Conservation (phyloP, 2,888 invertebrate genomes). For the Orchesellides sinensis region DNA sequence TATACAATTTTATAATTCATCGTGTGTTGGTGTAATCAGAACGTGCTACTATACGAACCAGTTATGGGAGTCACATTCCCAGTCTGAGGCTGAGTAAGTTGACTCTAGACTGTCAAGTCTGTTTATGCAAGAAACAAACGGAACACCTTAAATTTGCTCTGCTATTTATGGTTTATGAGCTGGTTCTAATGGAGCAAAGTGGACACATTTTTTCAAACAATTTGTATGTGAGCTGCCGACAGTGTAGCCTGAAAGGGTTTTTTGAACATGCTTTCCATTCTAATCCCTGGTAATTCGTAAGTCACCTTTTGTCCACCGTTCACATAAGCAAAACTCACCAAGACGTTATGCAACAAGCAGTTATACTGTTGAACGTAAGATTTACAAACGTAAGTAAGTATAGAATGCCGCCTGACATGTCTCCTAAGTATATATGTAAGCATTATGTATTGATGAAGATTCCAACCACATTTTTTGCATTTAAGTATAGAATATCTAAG, state of each 20-base stretch:
- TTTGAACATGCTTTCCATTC: constrained; percentile 7
- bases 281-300: no score
- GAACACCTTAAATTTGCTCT: constrained; percentile 20
- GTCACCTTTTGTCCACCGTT: no score
- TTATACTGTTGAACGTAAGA: no score
- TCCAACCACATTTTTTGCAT: no score
- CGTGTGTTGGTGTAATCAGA: not conserved
- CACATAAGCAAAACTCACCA: constrained; percentile 11
- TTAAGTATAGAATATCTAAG: no score
- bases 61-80: no score
- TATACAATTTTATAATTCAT: no score
- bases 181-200: constrained; percentile 21
- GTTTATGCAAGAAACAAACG: not conserved
- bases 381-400: no score
- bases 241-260: not conserved
- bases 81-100: not conserved
- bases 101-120: not conserved
- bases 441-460: no score
- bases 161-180: constrained; percentile 31
- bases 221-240: constrained; percentile 22
- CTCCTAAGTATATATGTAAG: no score
- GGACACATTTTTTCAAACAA: constrained; percentile 17
- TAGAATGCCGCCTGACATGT: no score
- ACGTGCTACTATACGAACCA: constrained; percentile 8
- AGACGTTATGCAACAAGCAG: no score